A percentile compares a stretch with the other conserved stretches of the same genome.
Evolutionary conservation across 92 coral and sea anemone species (phyloP).

Genomic region (Chrysogorgia sp.): DNA sequence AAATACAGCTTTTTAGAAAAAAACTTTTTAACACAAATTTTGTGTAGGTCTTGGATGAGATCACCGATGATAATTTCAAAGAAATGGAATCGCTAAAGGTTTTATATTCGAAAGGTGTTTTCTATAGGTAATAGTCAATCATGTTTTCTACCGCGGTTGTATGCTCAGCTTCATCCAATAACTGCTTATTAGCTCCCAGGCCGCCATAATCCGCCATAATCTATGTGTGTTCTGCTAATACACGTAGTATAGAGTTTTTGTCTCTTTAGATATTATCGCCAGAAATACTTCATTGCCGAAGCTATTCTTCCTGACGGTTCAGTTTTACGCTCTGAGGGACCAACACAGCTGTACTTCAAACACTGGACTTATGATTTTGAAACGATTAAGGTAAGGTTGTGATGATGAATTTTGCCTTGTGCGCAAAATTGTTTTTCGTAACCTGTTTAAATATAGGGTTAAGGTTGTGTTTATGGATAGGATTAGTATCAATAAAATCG

Average conservation of each 20-base stretch:
- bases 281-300: slow-evolving; percentile 59
- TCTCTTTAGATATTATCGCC: slow-evolving; percentile 19
- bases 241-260: no score
- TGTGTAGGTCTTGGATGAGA: slow-evolving; percentile 1
- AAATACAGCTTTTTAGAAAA: background rate
- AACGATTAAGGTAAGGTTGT: slow-evolving; percentile 46
- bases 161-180: no score
- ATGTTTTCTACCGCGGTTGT: background rate
- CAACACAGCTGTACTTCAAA: slow-evolving; percentile 70
- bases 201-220: no score
- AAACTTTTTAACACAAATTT: background rate
- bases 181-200: no score
- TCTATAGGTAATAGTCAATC: slow-evolving; percentile 1
- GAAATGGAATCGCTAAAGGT: slow-evolving; percentile 1
- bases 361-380: slow-evolving; percentile 57
- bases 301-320: slow-evolving; percentile 74
- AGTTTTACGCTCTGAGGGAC: slow-evolving; percentile 63
- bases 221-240: no score
- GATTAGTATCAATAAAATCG: no score
- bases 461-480: no score
- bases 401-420: background rate
- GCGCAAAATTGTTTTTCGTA: no score
- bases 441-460: no score
- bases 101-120: slow-evolving; percentile 9
- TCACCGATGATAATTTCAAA: background rate